Percentiles rank a stretch among this genome's conserved stretches.
Evolutionary conservation across 2,113 vertebrate species (phyloP).

Genomic region (Leucoraja erinaceus): DNA sequence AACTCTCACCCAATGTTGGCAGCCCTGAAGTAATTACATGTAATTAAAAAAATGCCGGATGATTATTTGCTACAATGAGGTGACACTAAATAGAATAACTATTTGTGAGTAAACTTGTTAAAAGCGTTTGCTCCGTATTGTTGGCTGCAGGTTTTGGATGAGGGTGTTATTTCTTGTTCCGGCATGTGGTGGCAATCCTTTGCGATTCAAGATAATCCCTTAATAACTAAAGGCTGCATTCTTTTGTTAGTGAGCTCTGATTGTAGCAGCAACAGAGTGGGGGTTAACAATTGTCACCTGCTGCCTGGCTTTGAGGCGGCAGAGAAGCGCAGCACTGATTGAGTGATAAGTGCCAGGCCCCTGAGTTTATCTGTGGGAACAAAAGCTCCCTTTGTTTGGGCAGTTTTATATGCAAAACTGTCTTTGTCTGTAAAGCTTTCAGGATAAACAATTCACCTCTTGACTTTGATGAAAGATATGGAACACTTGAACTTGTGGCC

Average conservation of each 20-base stretch:
- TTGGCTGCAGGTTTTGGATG: slow-evolving; percentile 3
- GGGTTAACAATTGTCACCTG: slow-evolving; percentile 35
- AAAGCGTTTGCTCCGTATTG: neutral
- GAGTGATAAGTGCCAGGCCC: slow-evolving; percentile 1
- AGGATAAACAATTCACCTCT: slow-evolving; percentile 13
- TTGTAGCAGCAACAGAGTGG: neutral
- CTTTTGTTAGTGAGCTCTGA: slow-evolving; percentile 31
- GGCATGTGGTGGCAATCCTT: slow-evolving; percentile 34
- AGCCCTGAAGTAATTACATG: slow-evolving; percentile 13
- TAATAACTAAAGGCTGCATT: slow-evolving; percentile 32
- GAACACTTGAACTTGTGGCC: slow-evolving; percentile 27
- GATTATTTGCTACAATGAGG: neutral
- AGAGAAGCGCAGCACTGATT: slow-evolving; percentile 4
- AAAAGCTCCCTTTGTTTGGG: slow-evolving; percentile 21
- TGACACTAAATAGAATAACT: neutral
- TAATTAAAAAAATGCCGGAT: slow-evolving; percentile 11
- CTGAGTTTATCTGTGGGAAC: slow-evolving; percentile 17
- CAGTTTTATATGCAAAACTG: slow-evolving; percentile 6
- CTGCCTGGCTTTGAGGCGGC: slow-evolving; percentile 29
- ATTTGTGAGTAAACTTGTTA: slow-evolving; percentile 11
- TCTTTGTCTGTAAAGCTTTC: neutral
- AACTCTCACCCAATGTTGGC: no score
- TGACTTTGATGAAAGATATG: slow-evolving; percentile 15
- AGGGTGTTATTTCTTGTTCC: slow-evolving; percentile 1
- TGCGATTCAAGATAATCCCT: slow-evolving; percentile 11